Evolutionary conservation across 1,140 invertebrate species (phyloP).

Genomic region (Saccostrea cuccullata): DNA sequence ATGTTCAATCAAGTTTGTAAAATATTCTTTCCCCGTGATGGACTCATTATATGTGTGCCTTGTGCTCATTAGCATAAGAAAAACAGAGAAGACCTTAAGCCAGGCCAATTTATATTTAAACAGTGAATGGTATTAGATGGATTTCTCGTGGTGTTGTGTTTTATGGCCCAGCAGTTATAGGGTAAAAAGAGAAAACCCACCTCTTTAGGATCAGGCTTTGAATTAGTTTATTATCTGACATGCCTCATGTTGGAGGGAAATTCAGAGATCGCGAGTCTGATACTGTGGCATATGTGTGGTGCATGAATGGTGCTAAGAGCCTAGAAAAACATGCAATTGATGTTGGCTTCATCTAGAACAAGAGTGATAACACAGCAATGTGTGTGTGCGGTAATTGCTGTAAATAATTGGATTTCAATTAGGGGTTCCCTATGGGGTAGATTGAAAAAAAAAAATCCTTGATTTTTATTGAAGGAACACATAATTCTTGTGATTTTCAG

Average conservation of each 20-base stretch:
- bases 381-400: conserved; percentile 29
- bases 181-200: background rate
- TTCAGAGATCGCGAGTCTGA: conserved; percentile 1
- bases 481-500: background rate
- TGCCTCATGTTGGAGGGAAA: background rate
- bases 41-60: conserved; percentile 1
- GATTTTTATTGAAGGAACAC: no score
- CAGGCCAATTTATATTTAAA: conserved; percentile 34
- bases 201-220: conserved; percentile 5
- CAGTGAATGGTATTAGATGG: conserved; percentile 28
- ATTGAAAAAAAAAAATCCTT: background rate
- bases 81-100: conserved; percentile 9
- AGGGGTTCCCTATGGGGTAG: background rate
- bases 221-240: conserved; percentile 29
- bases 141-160: conserved; percentile 1
- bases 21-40: background rate
- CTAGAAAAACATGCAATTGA: conserved; percentile 16
- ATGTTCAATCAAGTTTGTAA: conserved; percentile 21
- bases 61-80: conserved; percentile 26
- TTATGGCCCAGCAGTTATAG: background rate
- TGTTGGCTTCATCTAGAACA: conserved; percentile 30
- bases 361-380: conserved; percentile 26
- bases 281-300: background rate
- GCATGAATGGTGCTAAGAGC: background rate
- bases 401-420: conserved; percentile 35